These are phyloP conservation scores for Oryzias javanicus DNA, from an alignment of 2,113 vertebrate species.

Conservation along the genomic window DNA sequence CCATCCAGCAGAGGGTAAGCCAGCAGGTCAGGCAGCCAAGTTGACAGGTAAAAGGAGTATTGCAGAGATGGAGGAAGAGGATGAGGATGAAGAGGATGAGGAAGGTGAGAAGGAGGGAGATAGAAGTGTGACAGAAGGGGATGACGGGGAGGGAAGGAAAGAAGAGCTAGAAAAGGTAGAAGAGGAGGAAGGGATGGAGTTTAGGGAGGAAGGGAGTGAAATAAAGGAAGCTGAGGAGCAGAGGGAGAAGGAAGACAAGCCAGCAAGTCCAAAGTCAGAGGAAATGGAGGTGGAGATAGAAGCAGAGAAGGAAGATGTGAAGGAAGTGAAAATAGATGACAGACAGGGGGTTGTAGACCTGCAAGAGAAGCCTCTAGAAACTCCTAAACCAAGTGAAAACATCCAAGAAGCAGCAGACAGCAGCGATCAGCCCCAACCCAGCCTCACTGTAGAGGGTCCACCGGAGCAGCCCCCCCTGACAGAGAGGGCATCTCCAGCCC, in stretches of 20 bases:
- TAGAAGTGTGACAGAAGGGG: constrained; percentile 70
- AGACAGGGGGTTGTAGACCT: constrained; percentile 47
- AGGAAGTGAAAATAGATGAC: constrained; percentile 69
- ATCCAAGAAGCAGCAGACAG: constrained; percentile 17
- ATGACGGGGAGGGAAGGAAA: constrained; percentile 67
- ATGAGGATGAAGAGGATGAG: constrained; percentile 78
- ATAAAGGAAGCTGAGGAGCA: constrained; percentile 67
- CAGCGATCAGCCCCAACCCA: constrained; percentile 1
- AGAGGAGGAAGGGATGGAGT: constrained; percentile 4
- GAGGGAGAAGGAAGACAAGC: constrained; percentile 73
- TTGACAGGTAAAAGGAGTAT: constrained; percentile 91
- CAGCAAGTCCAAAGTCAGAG: constrained; percentile 76
- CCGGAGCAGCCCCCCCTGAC: constrained; percentile 3
- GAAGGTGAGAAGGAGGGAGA: constrained; percentile 84
- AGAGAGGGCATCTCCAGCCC: background rate
- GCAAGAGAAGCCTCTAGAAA: constrained; percentile 66
- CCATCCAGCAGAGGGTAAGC: constrained; percentile 85
- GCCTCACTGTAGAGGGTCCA: constrained; percentile 13
- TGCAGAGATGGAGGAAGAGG: constrained; percentile 89
- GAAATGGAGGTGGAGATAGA: constrained; percentile 74
- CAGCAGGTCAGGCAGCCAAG: constrained; percentile 93
- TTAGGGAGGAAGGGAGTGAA: constrained; percentile 64
- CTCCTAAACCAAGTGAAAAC: constrained; percentile 31
- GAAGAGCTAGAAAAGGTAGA: constrained; percentile 52
- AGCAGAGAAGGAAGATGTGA: constrained; percentile 61